Conservation (phyloP, 2,888 invertebrate genomes). For the Tetragonula carbonaria region DNA sequence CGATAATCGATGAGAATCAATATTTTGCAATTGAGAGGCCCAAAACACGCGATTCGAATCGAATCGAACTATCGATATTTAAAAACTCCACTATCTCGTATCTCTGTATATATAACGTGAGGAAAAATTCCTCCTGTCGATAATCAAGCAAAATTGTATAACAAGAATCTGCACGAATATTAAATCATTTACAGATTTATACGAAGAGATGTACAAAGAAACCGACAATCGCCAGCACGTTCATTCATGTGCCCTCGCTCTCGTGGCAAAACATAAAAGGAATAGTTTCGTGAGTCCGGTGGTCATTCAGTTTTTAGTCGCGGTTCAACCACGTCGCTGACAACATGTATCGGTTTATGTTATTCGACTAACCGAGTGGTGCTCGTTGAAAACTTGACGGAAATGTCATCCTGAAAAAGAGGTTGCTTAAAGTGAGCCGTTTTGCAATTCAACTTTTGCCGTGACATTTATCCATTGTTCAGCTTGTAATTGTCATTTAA, state of each 20-base stretch:
- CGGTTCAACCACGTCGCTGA: slow-evolving; percentile 56
- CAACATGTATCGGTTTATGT: slow-evolving; percentile 51
- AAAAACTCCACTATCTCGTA: too few species aligned
- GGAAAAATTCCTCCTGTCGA: background rate
- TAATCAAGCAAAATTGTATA: background rate
- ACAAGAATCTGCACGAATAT: background rate
- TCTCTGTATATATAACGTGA: background rate
- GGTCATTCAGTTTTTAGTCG: slow-evolving; percentile 66
- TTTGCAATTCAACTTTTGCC: background rate
- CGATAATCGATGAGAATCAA: background rate
- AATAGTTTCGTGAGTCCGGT: slow-evolving; percentile 45
- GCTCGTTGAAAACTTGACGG: slow-evolving; percentile 14
- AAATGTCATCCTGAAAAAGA: slow-evolving; percentile 17
- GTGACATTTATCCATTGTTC: background rate
- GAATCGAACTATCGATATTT: background rate
- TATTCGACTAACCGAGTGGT: slow-evolving; percentile 16
- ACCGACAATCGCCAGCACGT: slow-evolving; percentile 22
- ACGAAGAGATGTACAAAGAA: background rate
- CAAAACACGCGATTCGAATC: too few species aligned
- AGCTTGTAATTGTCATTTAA: background rate
- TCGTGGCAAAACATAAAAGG: slow-evolving; percentile 46
- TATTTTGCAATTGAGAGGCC: background rate
- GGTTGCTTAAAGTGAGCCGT: background rate
- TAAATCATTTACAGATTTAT: background rate
- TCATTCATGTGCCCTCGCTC: slow-evolving; percentile 25